Percentiles rank a stretch among this genome's conserved stretches.
phyloP scores from a whole-genome alignment of 2,113 vertebrate species.

The Meleagris gallopavo region DNA sequence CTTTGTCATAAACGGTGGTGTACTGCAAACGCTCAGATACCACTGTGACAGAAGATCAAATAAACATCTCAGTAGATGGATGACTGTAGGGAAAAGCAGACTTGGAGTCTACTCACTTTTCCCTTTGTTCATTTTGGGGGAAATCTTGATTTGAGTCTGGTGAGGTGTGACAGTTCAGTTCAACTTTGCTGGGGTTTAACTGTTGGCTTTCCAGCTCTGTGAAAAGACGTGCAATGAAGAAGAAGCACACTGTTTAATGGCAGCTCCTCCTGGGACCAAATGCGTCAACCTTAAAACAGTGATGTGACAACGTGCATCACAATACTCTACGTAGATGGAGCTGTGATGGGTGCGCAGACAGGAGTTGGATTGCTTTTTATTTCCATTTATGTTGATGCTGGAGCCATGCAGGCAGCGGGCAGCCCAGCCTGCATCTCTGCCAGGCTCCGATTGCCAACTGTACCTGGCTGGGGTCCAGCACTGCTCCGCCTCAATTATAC shows the following conservation, averaged over 20 bases:
- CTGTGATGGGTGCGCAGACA: background rate
- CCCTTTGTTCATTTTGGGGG: background rate
- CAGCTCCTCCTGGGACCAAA: background rate
- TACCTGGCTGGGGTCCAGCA: conserved; percentile 53
- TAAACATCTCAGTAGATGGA: background rate
- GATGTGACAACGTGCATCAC: background rate
- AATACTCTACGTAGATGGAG: background rate
- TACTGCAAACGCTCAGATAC: background rate
- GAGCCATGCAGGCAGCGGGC: background rate
- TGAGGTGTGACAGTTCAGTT: background rate
- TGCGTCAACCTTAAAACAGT: background rate
- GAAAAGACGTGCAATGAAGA: background rate
- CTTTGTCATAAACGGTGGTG: background rate
- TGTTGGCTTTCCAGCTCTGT: background rate
- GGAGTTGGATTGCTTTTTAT: background rate
- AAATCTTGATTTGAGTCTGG: background rate
- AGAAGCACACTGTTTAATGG: background rate
- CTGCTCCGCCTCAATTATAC: conserved; percentile 29
- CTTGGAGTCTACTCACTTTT: background rate
- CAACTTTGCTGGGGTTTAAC: background rate
- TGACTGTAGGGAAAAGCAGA: background rate
- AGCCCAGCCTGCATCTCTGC: background rate
- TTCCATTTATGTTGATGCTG: background rate
- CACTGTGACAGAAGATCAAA: conserved; percentile 9
- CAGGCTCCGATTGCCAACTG: conserved; percentile 39